Evolutionary conservation across 2,888 invertebrate genomes (phyloP).

Genomic region (Mythimna loreyi): DNA sequence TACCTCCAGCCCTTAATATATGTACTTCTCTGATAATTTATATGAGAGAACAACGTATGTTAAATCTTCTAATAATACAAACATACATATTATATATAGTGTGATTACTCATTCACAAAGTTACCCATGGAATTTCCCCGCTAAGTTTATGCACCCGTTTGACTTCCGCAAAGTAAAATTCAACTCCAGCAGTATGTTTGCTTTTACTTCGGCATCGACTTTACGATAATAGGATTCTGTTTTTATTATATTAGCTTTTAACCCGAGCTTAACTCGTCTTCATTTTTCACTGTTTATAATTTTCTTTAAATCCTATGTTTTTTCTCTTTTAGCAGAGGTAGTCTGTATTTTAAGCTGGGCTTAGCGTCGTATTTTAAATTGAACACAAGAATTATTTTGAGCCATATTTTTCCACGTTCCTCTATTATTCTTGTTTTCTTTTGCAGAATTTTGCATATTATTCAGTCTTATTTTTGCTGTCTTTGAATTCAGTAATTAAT

Average conservation of each 20-base stretch:
- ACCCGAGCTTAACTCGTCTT: slow-evolving; percentile 13
- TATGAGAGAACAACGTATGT: too few relatives aligned
- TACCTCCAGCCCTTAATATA: too few relatives aligned
- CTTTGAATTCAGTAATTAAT: background rate
- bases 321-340: slow-evolving; percentile 10
- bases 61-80: too few relatives aligned
- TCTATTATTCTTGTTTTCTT: slow-evolving; percentile 5
- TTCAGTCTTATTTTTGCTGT: background rate
- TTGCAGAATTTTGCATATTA: background rate
- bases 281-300: slow-evolving; percentile 26
- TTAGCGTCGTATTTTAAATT: slow-evolving; percentile 35
- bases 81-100: too few relatives aligned
- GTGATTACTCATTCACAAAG: background rate
- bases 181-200: slow-evolving; percentile 12
- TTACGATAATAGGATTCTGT: slow-evolving; percentile 26
- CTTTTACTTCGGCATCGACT: slow-evolving; percentile 17
- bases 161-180: slow-evolving; percentile 20
- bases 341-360: slow-evolving; percentile 36
- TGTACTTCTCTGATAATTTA: too few relatives aligned
- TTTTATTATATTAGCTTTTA: slow-evolving; percentile 40
- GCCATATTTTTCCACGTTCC: slow-evolving; percentile 19
- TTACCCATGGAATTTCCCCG: background rate
- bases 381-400: slow-evolving; percentile 33
- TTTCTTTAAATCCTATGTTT: slow-evolving; percentile 11
- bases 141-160: slow-evolving; percentile 3